Percentiles rank a stretch among this genome's conserved stretches.
phyloP scores from a whole-genome alignment of 1,140 invertebrate species.

The Drosophila azteca region DNA sequence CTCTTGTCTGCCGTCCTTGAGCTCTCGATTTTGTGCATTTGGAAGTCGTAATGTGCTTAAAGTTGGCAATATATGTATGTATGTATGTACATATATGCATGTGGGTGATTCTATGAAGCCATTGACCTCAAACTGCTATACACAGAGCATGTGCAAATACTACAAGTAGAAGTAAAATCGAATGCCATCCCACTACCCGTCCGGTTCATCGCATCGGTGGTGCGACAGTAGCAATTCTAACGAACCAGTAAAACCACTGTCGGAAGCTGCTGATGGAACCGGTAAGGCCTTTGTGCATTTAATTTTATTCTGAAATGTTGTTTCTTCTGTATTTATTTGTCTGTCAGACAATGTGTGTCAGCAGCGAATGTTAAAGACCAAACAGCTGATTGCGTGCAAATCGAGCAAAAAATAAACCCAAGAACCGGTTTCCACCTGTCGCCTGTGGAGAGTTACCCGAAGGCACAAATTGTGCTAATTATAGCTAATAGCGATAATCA shows the following conservation, averaged over 20 bases:
- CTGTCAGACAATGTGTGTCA: constrained; percentile 40
- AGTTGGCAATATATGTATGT: neutral
- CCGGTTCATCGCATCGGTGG: no score
- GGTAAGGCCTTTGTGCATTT: constrained; percentile 39
- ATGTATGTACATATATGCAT: no score
- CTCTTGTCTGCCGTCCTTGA: constrained; percentile 33
- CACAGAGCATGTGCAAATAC: no score
- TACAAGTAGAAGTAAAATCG: no score
- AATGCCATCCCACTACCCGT: no score
- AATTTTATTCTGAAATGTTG: constrained; percentile 13
- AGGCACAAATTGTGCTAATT: constrained; percentile 32
- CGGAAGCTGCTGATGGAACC: constrained; percentile 37
- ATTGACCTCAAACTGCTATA: no score
- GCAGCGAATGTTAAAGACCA: constrained; percentile 12
- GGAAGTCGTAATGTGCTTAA: constrained; percentile 21
- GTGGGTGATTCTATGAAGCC: no score
- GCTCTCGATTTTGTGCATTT: constrained; percentile 24
- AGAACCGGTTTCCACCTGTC: constrained; percentile 20
- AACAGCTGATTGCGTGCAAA: constrained; percentile 35
- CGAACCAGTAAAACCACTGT: constrained; percentile 7
- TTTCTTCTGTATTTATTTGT: constrained; percentile 16
- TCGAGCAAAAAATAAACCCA: neutral
- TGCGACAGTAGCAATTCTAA: neutral
- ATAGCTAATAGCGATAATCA: constrained; percentile 39
- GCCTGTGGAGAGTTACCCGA: neutral